These are phyloP conservation scores for Microctonus hyperodae DNA, from an alignment of 2,888 invertebrate genomes.

Conservation along the genomic window DNA sequence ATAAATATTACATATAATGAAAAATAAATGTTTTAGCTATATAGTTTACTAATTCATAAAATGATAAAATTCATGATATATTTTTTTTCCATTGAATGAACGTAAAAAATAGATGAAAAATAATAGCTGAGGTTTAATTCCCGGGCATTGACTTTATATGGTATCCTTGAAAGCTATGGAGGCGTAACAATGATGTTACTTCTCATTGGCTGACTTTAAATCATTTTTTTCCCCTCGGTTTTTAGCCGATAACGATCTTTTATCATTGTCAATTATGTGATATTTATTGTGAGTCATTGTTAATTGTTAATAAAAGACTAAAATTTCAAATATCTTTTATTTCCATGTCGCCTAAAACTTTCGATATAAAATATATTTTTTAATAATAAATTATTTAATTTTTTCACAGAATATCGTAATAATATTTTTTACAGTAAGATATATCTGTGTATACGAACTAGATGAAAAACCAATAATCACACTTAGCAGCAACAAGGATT, in stretches of 20 bases:
- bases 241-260: constrained; percentile 17
- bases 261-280: constrained; percentile 3
- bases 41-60: too few relatives aligned
- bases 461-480: constrained; percentile 46
- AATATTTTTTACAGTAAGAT: not conserved
- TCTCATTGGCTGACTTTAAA: not conserved
- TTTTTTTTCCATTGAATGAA: constrained; percentile 1
- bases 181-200: constrained; percentile 49
- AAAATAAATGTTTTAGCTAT: too few relatives aligned
- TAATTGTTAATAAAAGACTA: too few relatives aligned
- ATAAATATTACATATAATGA: constrained; percentile 27
- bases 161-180: constrained; percentile 57
- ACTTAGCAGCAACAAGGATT: constrained; percentile 22
- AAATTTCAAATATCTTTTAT: too few relatives aligned
- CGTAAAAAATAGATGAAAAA: not conserved
- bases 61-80: too few relatives aligned
- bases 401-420: not conserved
- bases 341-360: too few relatives aligned
- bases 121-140: constrained; percentile 2
- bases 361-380: too few relatives aligned
- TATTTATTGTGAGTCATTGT: not conserved
- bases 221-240: not conserved
- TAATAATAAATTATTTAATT: too few relatives aligned
- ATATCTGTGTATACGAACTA: constrained; percentile 6
- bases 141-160: constrained; percentile 57